phyloP scores from a whole-genome alignment of 1,140 invertebrate species.

The Caenorhabditis elegans region WBcel235 BX284605.5:11506001-11506500 shows the following conservation, averaged over 20 bases:
- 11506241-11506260: neutral
- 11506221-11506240: neutral
- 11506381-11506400: neutral
- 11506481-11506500: neutral
- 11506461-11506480: conserved; percentile 10
- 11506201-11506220: neutral
- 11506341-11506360: neutral
- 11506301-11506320: neutral
- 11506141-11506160: neutral
- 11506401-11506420: neutral
- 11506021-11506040: conserved; percentile 6
- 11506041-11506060: neutral
- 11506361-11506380: conserved; percentile 39
- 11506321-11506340: neutral
- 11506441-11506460: neutral
- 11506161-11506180: neutral
- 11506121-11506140: too few relatives aligned
- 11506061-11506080: conserved; percentile 23
- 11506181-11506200: conserved; percentile 9
- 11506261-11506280: neutral
- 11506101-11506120: neutral
- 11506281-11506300: neutral
- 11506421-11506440: neutral
- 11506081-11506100: conserved; percentile 9
- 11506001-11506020: conserved; percentile 14